Evolutionary conservation across 2,113 vertebrate genomes (phyloP).

Genomic region (Hepsetus odoe): DNA sequence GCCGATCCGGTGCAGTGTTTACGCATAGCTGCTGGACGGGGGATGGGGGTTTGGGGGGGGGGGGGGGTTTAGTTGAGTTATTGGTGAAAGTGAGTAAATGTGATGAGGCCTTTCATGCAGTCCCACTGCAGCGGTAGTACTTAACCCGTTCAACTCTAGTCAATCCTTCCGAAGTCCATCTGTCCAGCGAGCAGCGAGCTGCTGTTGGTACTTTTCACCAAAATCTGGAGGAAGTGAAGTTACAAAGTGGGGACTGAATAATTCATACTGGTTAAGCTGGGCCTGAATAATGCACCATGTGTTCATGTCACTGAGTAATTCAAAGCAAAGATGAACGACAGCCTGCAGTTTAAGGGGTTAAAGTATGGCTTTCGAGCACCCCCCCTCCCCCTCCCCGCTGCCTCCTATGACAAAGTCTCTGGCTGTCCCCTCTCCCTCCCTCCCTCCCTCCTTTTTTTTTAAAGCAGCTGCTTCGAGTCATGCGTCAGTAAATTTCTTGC

Average conservation of each 20-base stretch:
- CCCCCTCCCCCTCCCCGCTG: not conserved
- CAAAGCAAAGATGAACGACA: too few species aligned
- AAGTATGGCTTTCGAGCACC: not conserved
- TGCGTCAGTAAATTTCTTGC: slow-evolving; percentile 8
- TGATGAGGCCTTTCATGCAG: slow-evolving; percentile 23
- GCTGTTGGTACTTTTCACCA: too few species aligned
- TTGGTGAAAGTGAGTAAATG: slow-evolving; percentile 39
- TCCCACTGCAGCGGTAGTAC: slow-evolving; percentile 28
- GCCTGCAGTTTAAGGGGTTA: not conserved
- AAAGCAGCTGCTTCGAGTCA: slow-evolving; percentile 15
- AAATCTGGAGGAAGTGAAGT: not conserved
- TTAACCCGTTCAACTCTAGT: not conserved
- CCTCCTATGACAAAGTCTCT: not conserved
- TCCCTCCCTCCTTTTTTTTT: not conserved
- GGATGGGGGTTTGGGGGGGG: slow-evolving; percentile 6
- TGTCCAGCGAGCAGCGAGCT: too few species aligned
- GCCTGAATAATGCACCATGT: too few species aligned
- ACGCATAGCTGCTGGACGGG: slow-evolving; percentile 21
- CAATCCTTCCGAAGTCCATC: too few species aligned
- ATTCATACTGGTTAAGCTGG: too few species aligned
- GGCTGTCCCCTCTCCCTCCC: too few species aligned
- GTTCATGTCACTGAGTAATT: not conserved
- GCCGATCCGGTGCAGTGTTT: slow-evolving; percentile 30
- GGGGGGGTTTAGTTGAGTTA: slow-evolving; percentile 22
- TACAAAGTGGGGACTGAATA: not conserved